Conservation (phyloP, 2,888 invertebrate species). For the Tiliacea citrago region DNA sequence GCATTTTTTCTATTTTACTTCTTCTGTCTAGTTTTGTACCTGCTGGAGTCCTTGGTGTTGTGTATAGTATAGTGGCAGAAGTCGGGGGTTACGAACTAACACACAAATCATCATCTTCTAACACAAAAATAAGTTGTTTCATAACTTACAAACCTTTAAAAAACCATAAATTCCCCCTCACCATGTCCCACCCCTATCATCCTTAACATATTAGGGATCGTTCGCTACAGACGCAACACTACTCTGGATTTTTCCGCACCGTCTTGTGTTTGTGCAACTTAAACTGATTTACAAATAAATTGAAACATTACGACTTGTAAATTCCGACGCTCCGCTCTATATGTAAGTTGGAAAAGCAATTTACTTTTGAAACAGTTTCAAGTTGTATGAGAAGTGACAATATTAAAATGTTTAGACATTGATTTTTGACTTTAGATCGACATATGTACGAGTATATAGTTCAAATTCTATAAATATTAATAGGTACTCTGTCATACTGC, state of each 20-base stretch:
- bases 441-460: too few relatives aligned
- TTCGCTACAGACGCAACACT: constrained; percentile 75
- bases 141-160: not conserved
- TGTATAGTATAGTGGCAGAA: not conserved
- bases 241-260: constrained; percentile 74
- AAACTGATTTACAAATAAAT: constrained; percentile 74
- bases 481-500: not conserved
- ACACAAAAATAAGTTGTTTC: not conserved
- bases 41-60: not conserved
- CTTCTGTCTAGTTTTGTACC: too few relatives aligned
- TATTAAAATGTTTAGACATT: constrained; percentile 5
- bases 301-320: constrained; percentile 69
- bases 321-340: constrained; percentile 47
- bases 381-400: constrained; percentile 14
- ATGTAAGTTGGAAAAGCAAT: constrained; percentile 43
- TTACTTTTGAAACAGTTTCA: constrained; percentile 35
- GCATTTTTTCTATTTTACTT: not conserved
- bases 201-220: constrained; percentile 79
- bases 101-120: not conserved
- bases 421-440: not conserved
- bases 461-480: not conserved
- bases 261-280: constrained; percentile 68
- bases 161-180: not conserved
- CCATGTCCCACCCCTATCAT: constrained; percentile 55
- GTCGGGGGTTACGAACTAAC: not conserved